These are phyloP conservation scores for Pyrrhura leucotis DNA, from an alignment of 2,797 vertebrate species.

Conservation along the genomic window DNA sequence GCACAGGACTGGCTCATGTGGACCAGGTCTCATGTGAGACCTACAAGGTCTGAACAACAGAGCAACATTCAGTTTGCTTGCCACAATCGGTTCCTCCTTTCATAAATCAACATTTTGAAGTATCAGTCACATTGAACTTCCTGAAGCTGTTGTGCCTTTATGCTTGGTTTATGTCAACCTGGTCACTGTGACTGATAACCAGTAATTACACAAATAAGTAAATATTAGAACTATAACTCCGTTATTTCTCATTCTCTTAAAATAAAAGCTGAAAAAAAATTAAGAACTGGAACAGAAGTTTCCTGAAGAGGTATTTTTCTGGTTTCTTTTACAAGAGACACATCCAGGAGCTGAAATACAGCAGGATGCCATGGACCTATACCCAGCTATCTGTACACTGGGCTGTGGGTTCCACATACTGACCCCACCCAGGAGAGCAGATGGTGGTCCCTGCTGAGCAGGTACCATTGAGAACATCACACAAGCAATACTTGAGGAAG, in stretches of 20 bases:
- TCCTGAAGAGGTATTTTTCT: neutral
- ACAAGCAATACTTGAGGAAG: neutral
- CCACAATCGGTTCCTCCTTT: neutral
- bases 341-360: neutral
- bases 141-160: neutral
- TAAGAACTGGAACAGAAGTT: neutral
- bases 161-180: neutral
- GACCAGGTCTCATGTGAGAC: neutral
- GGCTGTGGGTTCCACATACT: neutral
- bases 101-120: neutral
- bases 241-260: neutral
- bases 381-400: accelerated
- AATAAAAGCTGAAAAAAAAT: neutral
- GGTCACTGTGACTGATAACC: neutral
- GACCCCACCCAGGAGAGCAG: neutral
- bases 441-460: neutral
- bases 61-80: neutral
- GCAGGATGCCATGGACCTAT: neutral
- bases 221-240: neutral
- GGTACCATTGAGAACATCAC: neutral
- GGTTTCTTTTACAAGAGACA: neutral
- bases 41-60: neutral
- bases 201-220: neutral
- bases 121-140: neutral
- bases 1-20: neutral